These are phyloP conservation scores for Columbina picui DNA, from an alignment of 2,113 vertebrate species.

Conservation along the genomic window DNA sequence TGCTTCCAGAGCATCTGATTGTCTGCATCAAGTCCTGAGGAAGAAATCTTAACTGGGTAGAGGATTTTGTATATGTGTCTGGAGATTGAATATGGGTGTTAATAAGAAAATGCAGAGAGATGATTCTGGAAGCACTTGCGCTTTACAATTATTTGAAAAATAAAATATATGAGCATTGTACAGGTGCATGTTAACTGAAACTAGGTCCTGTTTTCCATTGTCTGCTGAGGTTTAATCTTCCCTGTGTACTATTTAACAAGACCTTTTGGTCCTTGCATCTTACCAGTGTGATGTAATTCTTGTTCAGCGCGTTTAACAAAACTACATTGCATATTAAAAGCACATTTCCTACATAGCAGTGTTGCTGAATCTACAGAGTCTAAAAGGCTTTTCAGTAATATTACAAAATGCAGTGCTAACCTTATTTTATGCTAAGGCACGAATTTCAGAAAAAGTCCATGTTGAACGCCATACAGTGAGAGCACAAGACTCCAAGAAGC, in stretches of 20 bases:
- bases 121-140: neutral
- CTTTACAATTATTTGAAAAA: neutral
- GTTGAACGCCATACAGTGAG: neutral
- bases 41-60: neutral
- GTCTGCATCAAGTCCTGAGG: neutral
- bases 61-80: neutral
- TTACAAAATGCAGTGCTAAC: neutral
- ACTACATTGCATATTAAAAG: neutral
- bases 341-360: neutral
- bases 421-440: neutral
- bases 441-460: neutral
- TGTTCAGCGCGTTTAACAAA: neutral
- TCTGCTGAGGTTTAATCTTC: neutral
- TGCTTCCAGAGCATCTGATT: neutral
- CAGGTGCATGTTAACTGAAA: neutral
- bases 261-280: neutral
- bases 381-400: neutral
- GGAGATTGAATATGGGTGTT: neutral
- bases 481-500: neutral
- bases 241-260: neutral
- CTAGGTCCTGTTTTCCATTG: neutral
- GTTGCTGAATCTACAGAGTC: neutral
- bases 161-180: neutral
- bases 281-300: neutral
- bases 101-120: neutral